These are phyloP conservation scores for Phengaris arion DNA, from an alignment of 2,888 invertebrate genomes.

Conservation along the genomic window DNA sequence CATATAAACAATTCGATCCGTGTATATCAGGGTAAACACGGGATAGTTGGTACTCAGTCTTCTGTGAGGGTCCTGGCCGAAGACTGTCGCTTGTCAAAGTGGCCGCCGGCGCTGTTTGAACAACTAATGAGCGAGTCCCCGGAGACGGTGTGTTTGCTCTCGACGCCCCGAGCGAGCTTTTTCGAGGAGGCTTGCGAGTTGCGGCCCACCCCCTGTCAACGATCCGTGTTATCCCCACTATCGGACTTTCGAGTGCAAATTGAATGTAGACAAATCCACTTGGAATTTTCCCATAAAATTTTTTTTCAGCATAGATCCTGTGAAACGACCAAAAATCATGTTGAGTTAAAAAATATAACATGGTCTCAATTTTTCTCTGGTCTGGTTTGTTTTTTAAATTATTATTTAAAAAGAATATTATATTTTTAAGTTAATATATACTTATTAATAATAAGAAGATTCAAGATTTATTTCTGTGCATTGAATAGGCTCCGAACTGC, in stretches of 20 bases:
- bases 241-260: conserved; percentile 63
- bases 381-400: too few relatives aligned
- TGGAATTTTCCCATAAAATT: conserved; percentile 33
- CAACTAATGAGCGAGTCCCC: conserved; percentile 78
- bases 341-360: not conserved
- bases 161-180: conserved; percentile 64
- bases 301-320: not conserved
- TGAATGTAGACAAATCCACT: conserved; percentile 49
- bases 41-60: conserved; percentile 52
- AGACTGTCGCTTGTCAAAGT: conserved; percentile 74
- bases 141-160: conserved; percentile 72
- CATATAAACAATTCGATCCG: conserved; percentile 53
- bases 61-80: conserved; percentile 49
- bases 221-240: conserved; percentile 56
- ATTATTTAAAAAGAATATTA: too few relatives aligned
- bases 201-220: conserved; percentile 41
- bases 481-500: too few relatives aligned
- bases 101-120: conserved; percentile 75
- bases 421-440: too few relatives aligned
- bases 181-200: conserved; percentile 52
- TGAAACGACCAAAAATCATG: not conserved
- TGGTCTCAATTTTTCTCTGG: too few relatives aligned
- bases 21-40: conserved; percentile 48
- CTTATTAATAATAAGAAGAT: too few relatives aligned
- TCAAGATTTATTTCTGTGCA: too few relatives aligned